phyloP scores from a whole-genome alignment of 2,797 vertebrate genomes.

The Pangasius sanitwongsei region DNA sequence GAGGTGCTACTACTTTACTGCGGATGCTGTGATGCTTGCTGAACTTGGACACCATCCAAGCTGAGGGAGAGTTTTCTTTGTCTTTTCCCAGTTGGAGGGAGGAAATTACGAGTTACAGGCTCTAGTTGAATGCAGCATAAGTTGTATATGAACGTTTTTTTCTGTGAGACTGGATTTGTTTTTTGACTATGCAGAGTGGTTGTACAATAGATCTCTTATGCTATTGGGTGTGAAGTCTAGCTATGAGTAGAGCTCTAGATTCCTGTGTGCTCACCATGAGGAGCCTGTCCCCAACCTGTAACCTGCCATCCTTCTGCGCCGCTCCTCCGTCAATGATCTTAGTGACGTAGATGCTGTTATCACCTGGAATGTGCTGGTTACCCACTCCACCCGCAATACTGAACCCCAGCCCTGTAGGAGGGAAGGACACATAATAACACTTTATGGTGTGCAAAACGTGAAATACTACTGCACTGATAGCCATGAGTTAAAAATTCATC shows the following conservation, averaged over 20 bases:
- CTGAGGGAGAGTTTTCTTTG: neutral
- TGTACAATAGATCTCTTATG: neutral
- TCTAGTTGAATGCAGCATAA: neutral
- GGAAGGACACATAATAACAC: neutral
- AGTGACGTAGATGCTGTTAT: slow-evolving; percentile 98
- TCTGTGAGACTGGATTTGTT: neutral
- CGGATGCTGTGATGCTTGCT: neutral
- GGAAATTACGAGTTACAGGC: neutral
- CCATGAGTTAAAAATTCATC: neutral
- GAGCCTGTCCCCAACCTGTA: slow-evolving; percentile 93
- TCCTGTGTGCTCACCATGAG: slow-evolving; percentile 83
- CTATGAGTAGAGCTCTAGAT: neutral
- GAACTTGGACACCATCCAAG: neutral
- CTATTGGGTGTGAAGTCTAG: neutral
- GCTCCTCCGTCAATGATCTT: slow-evolving; percentile 97
- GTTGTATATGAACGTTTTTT: neutral
- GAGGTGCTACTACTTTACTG: neutral
- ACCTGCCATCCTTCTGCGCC: slow-evolving; percentile 88
- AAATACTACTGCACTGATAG: neutral
- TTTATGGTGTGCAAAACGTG: neutral
- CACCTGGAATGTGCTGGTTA: slow-evolving; percentile 96
- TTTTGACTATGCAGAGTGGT: neutral
- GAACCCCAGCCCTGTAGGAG: slow-evolving; percentile 87
- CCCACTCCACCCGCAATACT: slow-evolving; percentile 96
- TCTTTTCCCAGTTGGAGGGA: neutral